phyloP scores from a whole-genome alignment of 2,113 vertebrate species.

The Nansenia antarctica region DNA sequence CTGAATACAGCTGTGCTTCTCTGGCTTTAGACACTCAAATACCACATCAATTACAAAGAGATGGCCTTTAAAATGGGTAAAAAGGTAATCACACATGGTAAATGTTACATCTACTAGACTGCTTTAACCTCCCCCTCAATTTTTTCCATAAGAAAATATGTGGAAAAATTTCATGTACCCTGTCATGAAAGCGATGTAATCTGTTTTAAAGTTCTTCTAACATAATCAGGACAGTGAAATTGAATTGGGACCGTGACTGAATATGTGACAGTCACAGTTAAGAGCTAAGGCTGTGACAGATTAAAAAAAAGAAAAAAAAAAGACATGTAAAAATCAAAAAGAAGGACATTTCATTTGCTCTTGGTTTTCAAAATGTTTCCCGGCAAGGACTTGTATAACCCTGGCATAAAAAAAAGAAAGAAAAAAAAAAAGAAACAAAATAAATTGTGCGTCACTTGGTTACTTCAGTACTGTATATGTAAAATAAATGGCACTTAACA shows the following conservation, averaged over 20 bases:
- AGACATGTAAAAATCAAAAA: conserved; percentile 7
- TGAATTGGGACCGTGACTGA: not conserved
- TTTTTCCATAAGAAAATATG: not conserved
- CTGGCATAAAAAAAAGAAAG: conserved; percentile 20
- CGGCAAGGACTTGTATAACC: conserved; percentile 47
- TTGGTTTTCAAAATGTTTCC: conserved; percentile 45
- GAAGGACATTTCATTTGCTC: conserved; percentile 38
- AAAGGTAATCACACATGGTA: conserved; percentile 25
- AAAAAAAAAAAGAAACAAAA: conserved; percentile 11
- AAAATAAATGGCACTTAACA: conserved; percentile 82
- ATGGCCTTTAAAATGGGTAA: conserved; percentile 38
- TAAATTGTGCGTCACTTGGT: conserved; percentile 69
- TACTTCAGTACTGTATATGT: conserved; percentile 69
- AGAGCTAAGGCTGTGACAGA: conserved; percentile 53
- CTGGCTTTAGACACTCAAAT: conserved; percentile 6
- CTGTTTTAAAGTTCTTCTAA: no score
- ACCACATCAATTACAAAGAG: conserved; percentile 12
- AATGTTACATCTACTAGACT: conserved; percentile 24
- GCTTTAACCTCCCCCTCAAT: conserved; percentile 23
- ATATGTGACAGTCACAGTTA: conserved; percentile 21
- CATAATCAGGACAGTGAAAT: not conserved
- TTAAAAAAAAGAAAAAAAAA: conserved; percentile 13
- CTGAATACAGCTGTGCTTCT: not conserved
- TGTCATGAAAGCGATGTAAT: not conserved
- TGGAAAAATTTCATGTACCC: not conserved